Conservation (phyloP, 2,113 vertebrate genomes). For the Hypanus sabinus region DNA sequence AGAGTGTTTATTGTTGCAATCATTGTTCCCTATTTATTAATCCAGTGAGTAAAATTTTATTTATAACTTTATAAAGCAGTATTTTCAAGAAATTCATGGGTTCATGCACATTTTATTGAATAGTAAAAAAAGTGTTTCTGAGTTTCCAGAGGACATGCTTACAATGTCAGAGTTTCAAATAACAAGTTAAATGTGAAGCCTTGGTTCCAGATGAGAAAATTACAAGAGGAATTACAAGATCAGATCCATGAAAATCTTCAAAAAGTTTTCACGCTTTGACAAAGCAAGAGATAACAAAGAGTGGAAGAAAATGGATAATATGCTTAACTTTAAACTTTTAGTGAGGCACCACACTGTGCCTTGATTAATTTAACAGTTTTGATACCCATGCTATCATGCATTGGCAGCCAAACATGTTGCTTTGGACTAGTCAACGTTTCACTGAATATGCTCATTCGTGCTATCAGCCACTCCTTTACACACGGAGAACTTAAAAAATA, state of each 20-base stretch:
- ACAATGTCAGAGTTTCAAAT: constrained; percentile 70
- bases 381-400: constrained; percentile 76
- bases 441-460: constrained; percentile 75
- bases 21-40: background rate
- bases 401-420: constrained; percentile 71
- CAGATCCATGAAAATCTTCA: constrained; percentile 65
- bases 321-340: constrained; percentile 62
- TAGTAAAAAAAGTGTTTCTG: constrained; percentile 72
- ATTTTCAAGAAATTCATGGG: constrained; percentile 45
- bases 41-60: background rate
- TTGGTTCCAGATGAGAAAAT: constrained; percentile 60
- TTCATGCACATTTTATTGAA: constrained; percentile 84
- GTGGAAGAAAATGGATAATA: constrained; percentile 59
- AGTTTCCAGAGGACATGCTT: constrained; percentile 76
- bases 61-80: constrained; percentile 3
- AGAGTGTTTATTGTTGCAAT: background rate
- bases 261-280: constrained; percentile 66
- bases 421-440: constrained; percentile 44
- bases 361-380: constrained; percentile 64
- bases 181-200: constrained; percentile 65
- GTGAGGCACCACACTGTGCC: constrained; percentile 64
- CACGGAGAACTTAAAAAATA: constrained; percentile 59
- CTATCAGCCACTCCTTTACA: constrained; percentile 70
- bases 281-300: constrained; percentile 66
- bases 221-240: constrained; percentile 62